Percentiles rank a stretch among this genome's conserved stretches.
Evolutionary conservation across 1,140 invertebrate genomes (phyloP).

Genomic region (Caenorhabditis latens): DNA sequence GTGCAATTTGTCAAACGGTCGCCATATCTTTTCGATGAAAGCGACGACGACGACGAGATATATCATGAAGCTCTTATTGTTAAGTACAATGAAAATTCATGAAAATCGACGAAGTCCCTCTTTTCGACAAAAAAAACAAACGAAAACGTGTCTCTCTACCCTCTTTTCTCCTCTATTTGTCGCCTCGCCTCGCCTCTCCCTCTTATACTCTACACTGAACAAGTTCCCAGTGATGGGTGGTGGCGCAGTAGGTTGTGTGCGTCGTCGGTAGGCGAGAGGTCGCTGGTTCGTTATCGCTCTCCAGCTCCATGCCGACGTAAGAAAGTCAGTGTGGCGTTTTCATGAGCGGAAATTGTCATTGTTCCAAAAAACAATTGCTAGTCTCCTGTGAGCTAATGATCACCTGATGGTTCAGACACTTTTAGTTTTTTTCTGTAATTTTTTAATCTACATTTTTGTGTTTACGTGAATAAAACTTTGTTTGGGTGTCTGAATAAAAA

Average conservation of each 20-base stretch:
- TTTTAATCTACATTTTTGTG: not conserved
- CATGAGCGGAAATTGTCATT: slow-evolving; percentile 49
- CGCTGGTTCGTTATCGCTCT: slow-evolving; percentile 37
- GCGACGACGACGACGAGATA: too few species aligned
- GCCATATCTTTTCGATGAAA: too few species aligned
- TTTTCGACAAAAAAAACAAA: too few species aligned
- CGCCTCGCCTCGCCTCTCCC: not conserved
- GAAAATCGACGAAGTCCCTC: too few species aligned
- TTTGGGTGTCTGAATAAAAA: not conserved
- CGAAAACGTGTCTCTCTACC: not conserved
- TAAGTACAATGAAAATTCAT: too few species aligned
- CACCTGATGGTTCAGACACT: slow-evolving; percentile 47
- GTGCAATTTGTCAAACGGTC: too few species aligned
- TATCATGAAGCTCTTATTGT: too few species aligned
- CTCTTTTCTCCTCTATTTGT: not conserved
- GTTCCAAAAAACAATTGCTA: slow-evolving; percentile 50
- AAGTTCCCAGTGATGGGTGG: not conserved
- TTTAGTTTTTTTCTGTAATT: not conserved
- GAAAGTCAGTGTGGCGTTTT: slow-evolving; percentile 47
- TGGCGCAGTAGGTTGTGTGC: slow-evolving; percentile 21
- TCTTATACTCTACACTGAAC: not conserved
- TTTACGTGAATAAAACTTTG: too few species aligned
- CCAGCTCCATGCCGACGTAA: slow-evolving; percentile 42
- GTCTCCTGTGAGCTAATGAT: slow-evolving; percentile 28
- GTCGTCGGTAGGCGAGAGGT: not conserved